phyloP scores from a whole-genome alignment of 2,113 vertebrate species.

The Perccottus glenii region DNA sequence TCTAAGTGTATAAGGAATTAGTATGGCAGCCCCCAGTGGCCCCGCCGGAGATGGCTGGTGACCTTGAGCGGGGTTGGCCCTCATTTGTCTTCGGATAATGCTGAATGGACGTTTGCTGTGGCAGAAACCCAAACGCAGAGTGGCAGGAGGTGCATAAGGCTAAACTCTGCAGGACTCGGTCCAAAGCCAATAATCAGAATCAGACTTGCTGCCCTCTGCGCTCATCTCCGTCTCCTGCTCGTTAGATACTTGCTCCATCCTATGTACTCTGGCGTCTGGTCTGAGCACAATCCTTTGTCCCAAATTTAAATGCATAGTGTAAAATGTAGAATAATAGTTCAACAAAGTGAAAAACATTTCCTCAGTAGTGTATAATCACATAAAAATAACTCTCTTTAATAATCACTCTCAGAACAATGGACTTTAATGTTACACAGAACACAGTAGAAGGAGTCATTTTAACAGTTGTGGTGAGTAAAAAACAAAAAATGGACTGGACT shows the following conservation, averaged over 20 bases:
- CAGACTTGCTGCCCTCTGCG: constrained; percentile 54
- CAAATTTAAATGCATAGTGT: no score
- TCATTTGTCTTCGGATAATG: constrained; percentile 63
- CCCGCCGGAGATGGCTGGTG: constrained; percentile 47
- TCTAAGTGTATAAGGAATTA: constrained; percentile 70
- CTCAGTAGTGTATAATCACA: no score
- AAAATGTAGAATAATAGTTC: no score
- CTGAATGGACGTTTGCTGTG: constrained; percentile 69
- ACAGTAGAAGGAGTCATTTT: no score
- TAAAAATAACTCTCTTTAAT: no score
- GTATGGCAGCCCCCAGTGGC: constrained; percentile 54
- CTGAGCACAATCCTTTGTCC: constrained; percentile 29
- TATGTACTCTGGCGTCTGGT: constrained; percentile 58
- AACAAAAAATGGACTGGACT: no score
- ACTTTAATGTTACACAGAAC: no score
- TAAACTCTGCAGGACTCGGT: constrained; percentile 46
- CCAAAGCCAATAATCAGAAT: constrained; percentile 69
- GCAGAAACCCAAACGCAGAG: constrained; percentile 66
- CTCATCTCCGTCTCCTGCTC: constrained; percentile 52
- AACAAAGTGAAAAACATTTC: no score
- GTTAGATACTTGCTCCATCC: constrained; percentile 61
- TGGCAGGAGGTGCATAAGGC: constrained; percentile 59
- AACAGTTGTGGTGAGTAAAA: no score
- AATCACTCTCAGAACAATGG: no score
- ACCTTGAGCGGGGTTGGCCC: constrained; percentile 63